These are phyloP conservation scores for Caenorhabditis sp. DNA, from an alignment of 2,888 invertebrate species.

Conservation along the genomic window DNA sequence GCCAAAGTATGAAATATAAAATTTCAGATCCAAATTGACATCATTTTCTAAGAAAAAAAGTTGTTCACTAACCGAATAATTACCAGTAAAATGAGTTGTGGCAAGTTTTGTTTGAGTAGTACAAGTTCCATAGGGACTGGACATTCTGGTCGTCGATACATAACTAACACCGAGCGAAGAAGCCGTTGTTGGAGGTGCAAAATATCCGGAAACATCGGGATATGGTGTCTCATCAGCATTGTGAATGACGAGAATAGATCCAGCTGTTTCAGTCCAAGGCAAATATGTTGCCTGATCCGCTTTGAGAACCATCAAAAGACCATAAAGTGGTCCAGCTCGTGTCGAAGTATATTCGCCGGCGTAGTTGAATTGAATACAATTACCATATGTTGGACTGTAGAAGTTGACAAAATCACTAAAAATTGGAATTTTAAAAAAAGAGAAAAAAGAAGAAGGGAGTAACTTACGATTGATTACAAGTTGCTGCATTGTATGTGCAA, in stretches of 20 bases:
- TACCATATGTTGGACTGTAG: slow-evolving; percentile 64
- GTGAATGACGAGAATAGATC: slow-evolving; percentile 71
- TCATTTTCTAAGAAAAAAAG: no score
- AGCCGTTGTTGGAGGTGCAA: slow-evolving; percentile 58
- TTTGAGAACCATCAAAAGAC: slow-evolving; percentile 64
- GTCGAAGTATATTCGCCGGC: slow-evolving; percentile 36
- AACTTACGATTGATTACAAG: slow-evolving; percentile 58
- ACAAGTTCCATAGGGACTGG: slow-evolving; percentile 71
- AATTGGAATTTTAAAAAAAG: slow-evolving; percentile 3
- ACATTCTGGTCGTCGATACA: slow-evolving; percentile 68
- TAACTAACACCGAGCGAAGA: slow-evolving; percentile 63
- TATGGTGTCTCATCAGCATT: slow-evolving; percentile 56
- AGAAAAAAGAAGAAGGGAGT: no score
- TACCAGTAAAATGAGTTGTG: slow-evolving; percentile 47
- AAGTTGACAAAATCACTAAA: slow-evolving; percentile 71
- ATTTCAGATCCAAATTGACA: no score
- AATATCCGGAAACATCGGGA: slow-evolving; percentile 58
- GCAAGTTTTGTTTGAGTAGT: slow-evolving; percentile 44
- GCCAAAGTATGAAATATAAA: no score
- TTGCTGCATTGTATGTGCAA: slow-evolving; percentile 65
- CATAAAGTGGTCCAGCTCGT: slow-evolving; percentile 71
- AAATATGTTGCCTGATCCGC: slow-evolving; percentile 61
- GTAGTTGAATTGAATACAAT: slow-evolving; percentile 47
- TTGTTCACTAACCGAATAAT: slow-evolving; percentile 36
- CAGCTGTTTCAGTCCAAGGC: slow-evolving; percentile 71